phyloP scores from a whole-genome alignment of 2,797 vertebrate species.

The Pipistrellus nathusii region DNA sequence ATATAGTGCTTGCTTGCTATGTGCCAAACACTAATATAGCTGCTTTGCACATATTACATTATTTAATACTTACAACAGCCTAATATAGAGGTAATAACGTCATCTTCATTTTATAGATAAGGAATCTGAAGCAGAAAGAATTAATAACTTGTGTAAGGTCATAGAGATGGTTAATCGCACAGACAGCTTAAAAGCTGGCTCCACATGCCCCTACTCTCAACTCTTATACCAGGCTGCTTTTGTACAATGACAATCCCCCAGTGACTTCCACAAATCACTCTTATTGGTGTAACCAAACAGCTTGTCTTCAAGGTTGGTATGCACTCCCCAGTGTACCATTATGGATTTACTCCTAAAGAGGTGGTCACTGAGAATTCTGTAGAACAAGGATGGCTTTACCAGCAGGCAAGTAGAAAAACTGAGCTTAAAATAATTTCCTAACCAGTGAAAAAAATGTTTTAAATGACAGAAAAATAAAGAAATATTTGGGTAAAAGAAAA shows the following conservation, averaged over 20 bases:
- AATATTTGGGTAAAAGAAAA: neutral
- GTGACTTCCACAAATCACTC: neutral
- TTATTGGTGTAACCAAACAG: neutral
- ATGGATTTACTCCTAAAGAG: neutral
- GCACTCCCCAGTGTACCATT: neutral
- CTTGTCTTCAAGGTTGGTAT: neutral
- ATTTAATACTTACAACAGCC: neutral
- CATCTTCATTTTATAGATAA: neutral
- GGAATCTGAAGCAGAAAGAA: neutral
- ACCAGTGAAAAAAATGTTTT: slow-evolving; percentile 2
- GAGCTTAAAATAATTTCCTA: neutral
- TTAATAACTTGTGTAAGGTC: neutral
- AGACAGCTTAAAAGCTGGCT: neutral
- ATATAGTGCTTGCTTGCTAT: neutral
- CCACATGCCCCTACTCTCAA: neutral
- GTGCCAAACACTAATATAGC: neutral
- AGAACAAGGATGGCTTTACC: neutral
- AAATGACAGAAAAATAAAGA: slow-evolving; percentile 32
- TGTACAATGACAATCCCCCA: neutral
- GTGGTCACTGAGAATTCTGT: neutral
- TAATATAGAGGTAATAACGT: neutral
- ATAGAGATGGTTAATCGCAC: neutral
- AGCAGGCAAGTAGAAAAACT: neutral
- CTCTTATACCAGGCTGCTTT: fast-evolving
- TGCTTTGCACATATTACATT: neutral